Conservation (phyloP, 1,140 invertebrate genomes). For the Drosophila insularis region DNA sequence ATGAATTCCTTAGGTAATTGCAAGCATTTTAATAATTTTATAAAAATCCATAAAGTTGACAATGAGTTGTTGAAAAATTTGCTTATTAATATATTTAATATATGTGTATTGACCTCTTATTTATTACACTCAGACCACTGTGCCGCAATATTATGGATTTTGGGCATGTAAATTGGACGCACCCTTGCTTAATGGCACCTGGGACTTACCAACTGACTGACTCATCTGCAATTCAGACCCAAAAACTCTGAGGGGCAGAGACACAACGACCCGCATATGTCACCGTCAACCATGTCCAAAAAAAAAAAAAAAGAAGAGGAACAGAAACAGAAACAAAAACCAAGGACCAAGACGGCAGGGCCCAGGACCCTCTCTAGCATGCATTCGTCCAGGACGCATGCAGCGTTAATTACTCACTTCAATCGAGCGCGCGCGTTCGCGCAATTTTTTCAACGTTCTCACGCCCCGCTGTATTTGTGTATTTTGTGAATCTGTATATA, state of each 20-base stretch:
- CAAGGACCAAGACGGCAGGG: constrained; percentile 34
- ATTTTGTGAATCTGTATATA: constrained; percentile 47
- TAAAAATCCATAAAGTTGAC: too few relatives aligned
- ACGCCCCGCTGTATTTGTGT: constrained; percentile 60
- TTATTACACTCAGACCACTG: constrained; percentile 12
- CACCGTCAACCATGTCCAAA: constrained; percentile 52
- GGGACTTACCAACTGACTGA: constrained; percentile 25
- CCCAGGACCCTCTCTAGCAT: constrained; percentile 60
- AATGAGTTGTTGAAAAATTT: too few relatives aligned
- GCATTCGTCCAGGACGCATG: constrained; percentile 60
- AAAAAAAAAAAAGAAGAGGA: neutral
- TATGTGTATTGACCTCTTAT: too few relatives aligned
- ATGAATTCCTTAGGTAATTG: too few relatives aligned
- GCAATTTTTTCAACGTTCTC: constrained; percentile 46
- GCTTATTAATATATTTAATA: too few relatives aligned
- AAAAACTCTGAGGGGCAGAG: constrained; percentile 24
- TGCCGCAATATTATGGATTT: neutral
- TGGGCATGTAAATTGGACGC: constrained; percentile 69
- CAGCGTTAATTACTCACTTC: constrained; percentile 79
- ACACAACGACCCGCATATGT: constrained; percentile 74
- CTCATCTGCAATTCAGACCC: constrained; percentile 26
- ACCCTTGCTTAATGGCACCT: constrained; percentile 65
- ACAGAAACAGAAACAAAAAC: neutral
- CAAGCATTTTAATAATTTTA: too few relatives aligned
- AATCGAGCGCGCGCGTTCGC: constrained; percentile 27